Percentiles rank a stretch among this genome's conserved stretches.
phyloP scores from a whole-genome alignment of 2,797 vertebrate species.

The Tolypeutes matacus region DNA sequence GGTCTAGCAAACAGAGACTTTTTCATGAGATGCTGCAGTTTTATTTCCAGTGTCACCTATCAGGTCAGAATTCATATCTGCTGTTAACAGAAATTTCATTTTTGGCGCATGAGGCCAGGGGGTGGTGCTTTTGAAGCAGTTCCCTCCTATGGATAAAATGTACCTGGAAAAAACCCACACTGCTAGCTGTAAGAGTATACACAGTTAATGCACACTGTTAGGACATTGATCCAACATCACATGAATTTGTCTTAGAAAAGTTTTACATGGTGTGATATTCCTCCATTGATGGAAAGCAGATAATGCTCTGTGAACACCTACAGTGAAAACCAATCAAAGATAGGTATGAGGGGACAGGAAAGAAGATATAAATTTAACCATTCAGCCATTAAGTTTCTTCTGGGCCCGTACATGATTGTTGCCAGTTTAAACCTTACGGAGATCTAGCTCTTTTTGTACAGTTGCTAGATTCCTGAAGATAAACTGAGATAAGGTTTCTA shows the following conservation, averaged over 20 bases:
- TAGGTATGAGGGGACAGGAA: conserved; percentile 39
- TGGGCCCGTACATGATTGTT: background rate
- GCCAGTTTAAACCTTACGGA: background rate
- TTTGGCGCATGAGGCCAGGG: conserved; percentile 65
- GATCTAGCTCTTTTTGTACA: background rate
- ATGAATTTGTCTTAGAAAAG: conserved; percentile 75
- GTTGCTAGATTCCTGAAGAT: background rate
- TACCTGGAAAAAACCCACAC: background rate
- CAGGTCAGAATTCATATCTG: conserved; percentile 75
- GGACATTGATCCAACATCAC: conserved; percentile 66
- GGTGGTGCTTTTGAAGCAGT: conserved; percentile 78
- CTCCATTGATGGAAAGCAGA: conserved; percentile 62
- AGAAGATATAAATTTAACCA: conserved; percentile 49
- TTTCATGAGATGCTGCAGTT: conserved; percentile 74
- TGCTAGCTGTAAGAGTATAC: conserved; percentile 54
- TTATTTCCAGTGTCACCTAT: conserved; percentile 77
- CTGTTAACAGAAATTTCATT: conserved; percentile 75
- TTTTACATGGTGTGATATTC: conserved; percentile 51
- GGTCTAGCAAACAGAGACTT: conserved; percentile 58
- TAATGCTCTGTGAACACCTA: conserved; percentile 58
- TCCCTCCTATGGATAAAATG: conserved; percentile 71
- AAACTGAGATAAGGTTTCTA: conserved; percentile 4
- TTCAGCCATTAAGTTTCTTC: conserved; percentile 50
- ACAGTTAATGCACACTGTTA: conserved; percentile 55
- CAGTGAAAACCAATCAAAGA: conserved; percentile 69